Evolutionary conservation across 2,113 vertebrate genomes (phyloP).

Genomic region (Onychostruthus taczanowskii): DNA sequence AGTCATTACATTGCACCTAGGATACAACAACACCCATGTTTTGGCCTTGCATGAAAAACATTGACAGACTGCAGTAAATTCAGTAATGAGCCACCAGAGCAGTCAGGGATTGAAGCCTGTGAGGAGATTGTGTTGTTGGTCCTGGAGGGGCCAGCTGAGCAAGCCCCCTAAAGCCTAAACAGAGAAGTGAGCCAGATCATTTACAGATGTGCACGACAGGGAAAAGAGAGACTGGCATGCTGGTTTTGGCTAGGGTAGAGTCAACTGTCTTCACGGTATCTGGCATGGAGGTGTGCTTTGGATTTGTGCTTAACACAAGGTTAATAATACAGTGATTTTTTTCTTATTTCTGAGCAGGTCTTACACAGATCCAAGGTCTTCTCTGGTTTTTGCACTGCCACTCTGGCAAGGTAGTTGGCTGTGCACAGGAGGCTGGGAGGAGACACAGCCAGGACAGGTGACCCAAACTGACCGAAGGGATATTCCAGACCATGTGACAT

Average conservation of each 20-base stretch:
- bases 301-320: background rate
- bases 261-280: background rate
- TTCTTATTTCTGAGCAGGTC: background rate
- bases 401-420: accelerated
- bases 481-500: background rate
- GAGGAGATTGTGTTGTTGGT: background rate
- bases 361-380: background rate
- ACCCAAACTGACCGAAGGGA: background rate
- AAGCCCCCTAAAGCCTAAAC: background rate
- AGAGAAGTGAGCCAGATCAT: background rate
- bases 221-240: background rate
- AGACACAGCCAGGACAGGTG: too few relatives aligned
- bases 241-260: too few relatives aligned
- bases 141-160: background rate
- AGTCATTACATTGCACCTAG: background rate
- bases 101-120: background rate
- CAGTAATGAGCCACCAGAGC: background rate
- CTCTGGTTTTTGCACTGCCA: background rate
- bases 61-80: background rate
- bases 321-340: background rate
- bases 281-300: background rate
- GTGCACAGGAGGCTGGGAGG: accelerated
- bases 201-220: background rate
- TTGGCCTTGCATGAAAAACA: background rate
- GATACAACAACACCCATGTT: background rate